A percentile compares a stretch with the other conserved stretches of the same genome.
phyloP scores from a whole-genome alignment of 2,888 invertebrate species.

The Herminia tarsipennalis region DNA sequence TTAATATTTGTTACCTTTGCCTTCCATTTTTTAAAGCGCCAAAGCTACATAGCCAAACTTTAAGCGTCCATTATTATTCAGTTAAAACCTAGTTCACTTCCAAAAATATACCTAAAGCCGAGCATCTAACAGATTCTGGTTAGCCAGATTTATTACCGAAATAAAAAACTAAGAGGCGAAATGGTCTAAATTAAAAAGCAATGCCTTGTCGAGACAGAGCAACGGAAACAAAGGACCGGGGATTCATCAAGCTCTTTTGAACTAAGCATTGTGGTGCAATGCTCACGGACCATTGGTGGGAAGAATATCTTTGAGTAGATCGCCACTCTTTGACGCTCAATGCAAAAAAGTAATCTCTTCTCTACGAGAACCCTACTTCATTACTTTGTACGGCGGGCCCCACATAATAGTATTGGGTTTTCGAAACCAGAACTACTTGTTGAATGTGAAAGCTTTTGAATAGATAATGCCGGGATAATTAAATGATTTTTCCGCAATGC shows the following conservation, averaged over 20 bases:
- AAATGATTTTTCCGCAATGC: slow-evolving; percentile 59
- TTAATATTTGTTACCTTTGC: too few species aligned
- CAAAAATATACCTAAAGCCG: slow-evolving; percentile 35
- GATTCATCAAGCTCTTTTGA: slow-evolving; percentile 85
- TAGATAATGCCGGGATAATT: slow-evolving; percentile 70
- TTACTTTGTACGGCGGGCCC: slow-evolving; percentile 66
- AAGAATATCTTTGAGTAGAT: slow-evolving; percentile 78
- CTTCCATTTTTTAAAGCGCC: too few species aligned
- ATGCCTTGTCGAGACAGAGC: slow-evolving; percentile 80
- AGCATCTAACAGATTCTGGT: slow-evolving; percentile 51
- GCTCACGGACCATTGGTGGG: slow-evolving; percentile 76
- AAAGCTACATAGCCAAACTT: too few species aligned
- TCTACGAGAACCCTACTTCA: slow-evolving; percentile 69
- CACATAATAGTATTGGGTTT: slow-evolving; percentile 68
- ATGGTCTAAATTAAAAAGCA: slow-evolving; percentile 84
- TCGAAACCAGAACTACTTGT: slow-evolving; percentile 70
- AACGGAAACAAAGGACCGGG: slow-evolving; percentile 81
- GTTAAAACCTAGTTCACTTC: too few species aligned
- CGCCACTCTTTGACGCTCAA: slow-evolving; percentile 79
- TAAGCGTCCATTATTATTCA: too few species aligned
- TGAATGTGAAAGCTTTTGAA: slow-evolving; percentile 71
- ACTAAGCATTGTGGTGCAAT: slow-evolving; percentile 75
- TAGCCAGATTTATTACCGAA: slow-evolving; percentile 76
- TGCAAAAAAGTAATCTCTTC: slow-evolving; percentile 75
- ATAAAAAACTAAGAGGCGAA: slow-evolving; percentile 71